Conservation (phyloP, 2,113 vertebrate species). For the Cynoglossus semilaevis region DNA sequence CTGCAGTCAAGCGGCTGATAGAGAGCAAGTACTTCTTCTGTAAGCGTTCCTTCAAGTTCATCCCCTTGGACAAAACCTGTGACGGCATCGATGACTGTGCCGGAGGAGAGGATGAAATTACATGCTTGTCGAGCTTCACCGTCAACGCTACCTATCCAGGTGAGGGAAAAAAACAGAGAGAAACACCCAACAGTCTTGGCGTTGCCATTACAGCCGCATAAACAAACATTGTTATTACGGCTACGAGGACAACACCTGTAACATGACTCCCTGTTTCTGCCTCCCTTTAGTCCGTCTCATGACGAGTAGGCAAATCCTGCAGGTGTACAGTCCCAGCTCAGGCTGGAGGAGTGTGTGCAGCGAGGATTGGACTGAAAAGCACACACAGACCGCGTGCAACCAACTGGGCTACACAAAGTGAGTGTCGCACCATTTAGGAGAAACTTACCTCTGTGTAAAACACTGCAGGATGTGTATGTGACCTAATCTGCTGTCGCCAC, state of each 20-base stretch:
- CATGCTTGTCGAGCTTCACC: conserved; percentile 67
- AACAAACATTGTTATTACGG: neutral
- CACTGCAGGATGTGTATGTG: no score
- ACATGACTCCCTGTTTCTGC: conserved; percentile 5
- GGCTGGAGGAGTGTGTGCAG: conserved; percentile 83
- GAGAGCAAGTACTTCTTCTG: conserved; percentile 86
- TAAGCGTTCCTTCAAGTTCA: conserved; percentile 76
- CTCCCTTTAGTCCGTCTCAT: conserved; percentile 68
- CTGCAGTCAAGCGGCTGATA: conserved; percentile 78
- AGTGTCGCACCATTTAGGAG: conserved; percentile 19
- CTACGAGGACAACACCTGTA: neutral
- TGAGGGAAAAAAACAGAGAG: conserved; percentile 32
- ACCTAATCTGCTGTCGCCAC: no score
- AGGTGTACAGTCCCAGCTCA: conserved; percentile 67
- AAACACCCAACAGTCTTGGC: neutral
- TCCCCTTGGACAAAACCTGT: conserved; percentile 75
- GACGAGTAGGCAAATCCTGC: conserved; percentile 74
- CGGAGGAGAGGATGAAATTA: conserved; percentile 80
- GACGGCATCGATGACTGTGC: conserved; percentile 79
- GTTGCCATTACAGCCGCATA: conserved; percentile 8
- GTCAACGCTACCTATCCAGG: conserved; percentile 72
- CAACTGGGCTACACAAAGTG: conserved; percentile 86
- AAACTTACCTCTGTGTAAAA: no score
- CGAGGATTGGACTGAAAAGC: conserved; percentile 73
- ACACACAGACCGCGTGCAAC: conserved; percentile 79